Evolutionary conservation across 2,888 invertebrate genomes (phyloP).

Genomic region (Anorthoa munda): DNA sequence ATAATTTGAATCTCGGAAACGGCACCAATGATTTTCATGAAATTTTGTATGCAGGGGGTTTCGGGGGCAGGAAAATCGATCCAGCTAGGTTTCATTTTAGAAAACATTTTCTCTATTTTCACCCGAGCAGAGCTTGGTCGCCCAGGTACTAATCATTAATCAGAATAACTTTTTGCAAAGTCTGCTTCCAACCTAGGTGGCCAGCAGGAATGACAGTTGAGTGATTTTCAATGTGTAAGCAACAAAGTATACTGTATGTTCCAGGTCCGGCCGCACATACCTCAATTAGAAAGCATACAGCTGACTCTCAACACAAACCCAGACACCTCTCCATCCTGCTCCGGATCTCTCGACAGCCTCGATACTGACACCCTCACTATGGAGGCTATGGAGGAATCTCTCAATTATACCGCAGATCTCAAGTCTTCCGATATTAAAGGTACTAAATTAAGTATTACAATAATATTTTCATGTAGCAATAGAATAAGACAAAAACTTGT

Average conservation of each 20-base stretch:
- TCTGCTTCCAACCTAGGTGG: too few species aligned
- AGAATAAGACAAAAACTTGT: neutral
- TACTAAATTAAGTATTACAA: conserved; percentile 54
- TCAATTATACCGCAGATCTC: conserved; percentile 84
- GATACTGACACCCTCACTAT: conserved; percentile 86
- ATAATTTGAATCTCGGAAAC: too few species aligned
- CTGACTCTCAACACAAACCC: conserved; percentile 85
- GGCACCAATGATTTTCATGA: too few species aligned
- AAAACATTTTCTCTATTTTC: too few species aligned
- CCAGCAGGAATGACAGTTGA: too few species aligned
- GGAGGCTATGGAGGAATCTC: conserved; percentile 87
- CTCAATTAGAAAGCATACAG: conserved; percentile 92
- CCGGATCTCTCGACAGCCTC: conserved; percentile 86
- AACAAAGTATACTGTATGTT: conserved; percentile 18
- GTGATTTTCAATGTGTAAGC: neutral
- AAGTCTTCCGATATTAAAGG: conserved; percentile 88
- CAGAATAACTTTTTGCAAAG: too few species aligned
- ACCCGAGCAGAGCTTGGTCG: too few species aligned
- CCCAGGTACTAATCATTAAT: too few species aligned
- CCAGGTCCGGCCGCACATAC: conserved; percentile 93
- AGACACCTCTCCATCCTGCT: conserved; percentile 87
- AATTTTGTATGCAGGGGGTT: too few species aligned
- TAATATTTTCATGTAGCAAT: neutral
- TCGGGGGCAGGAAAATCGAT: too few species aligned
- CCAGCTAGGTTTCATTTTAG: too few species aligned